Conservation (phyloP, 2,888 invertebrate species). For the Ectemnius cavifrons region DNA sequence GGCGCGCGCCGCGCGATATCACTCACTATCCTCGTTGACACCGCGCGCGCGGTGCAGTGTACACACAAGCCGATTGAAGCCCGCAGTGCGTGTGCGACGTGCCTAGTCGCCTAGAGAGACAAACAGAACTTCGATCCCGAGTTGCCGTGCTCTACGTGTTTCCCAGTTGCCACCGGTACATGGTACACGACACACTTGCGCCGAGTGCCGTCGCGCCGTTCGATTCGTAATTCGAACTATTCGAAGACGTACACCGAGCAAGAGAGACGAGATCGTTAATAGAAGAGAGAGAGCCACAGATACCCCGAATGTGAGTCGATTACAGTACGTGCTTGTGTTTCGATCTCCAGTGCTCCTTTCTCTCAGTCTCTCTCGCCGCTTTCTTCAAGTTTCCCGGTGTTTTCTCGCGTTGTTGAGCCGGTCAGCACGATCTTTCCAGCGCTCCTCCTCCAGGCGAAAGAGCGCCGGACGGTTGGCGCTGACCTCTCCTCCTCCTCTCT, state of each 20-base stretch:
- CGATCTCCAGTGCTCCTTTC: slow-evolving; percentile 23
- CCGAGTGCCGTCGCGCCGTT: background rate
- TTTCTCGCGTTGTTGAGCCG: too few relatives aligned
- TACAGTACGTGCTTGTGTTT: slow-evolving; percentile 11
- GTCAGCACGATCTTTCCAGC: too few relatives aligned
- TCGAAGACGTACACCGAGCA: background rate
- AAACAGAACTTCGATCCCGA: too few relatives aligned
- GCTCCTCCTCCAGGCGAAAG: background rate
- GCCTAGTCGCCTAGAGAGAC: too few relatives aligned
- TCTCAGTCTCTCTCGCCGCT: slow-evolving; percentile 33
- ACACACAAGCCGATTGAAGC: background rate
- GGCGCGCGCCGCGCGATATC: slow-evolving; percentile 37
- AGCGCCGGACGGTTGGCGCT: background rate
- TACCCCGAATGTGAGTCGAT: slow-evolving; percentile 10
- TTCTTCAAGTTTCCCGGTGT: too few relatives aligned
- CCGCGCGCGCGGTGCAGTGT: slow-evolving; percentile 31
- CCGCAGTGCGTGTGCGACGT: too few relatives aligned
- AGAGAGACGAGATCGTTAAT: background rate
- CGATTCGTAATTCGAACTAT: background rate
- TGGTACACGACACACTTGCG: background rate
- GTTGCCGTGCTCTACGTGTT: background rate
- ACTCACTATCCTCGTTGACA: slow-evolving; percentile 34
- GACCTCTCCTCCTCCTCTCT: background rate
- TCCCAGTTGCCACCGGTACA: background rate
- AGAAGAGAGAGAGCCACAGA: background rate